Base-by-base conservation (phyloP, 2,888 invertebrate genomes). In the Phalera bucephala region DNA sequence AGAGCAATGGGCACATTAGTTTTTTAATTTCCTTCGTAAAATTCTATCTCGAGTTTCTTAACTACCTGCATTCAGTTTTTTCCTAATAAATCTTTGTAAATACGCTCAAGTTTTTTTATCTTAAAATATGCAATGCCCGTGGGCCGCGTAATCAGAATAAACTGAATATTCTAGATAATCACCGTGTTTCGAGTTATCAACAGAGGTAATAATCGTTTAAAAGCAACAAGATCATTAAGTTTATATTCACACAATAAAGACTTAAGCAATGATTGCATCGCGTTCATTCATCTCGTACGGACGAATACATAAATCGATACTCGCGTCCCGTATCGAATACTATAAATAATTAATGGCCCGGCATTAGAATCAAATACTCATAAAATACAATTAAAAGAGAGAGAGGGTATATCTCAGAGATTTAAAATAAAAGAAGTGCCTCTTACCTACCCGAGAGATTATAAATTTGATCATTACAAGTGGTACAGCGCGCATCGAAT, bases 331-430 rank as follows among this genome's bases (percentile, higher is more conserved):
- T 83, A 87, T 81, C 83, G 87, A 85, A 87, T 84, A 84, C 83
- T 86, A 84, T 87, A 83, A 86, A 88, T 87, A 86, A 88, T 87
- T 87, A 88, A 90, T 88, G 84, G 85, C 70, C 79, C 73, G 62
- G 78, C 78, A 89, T 89, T 88, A 88, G 88, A 90, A 90, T 90
- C 89, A 88, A 88, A 89, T 85, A 84, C 86, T 85, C 88, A 88
- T 88, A 88, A 90, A 90, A 89, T 87, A 90, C 88, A 90, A 89
- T 90, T 87, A 88, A 88, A 87, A 85, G 82, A 72, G 74, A 83
- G 78, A 84, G 80, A 82, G 76, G 75, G 72, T 74, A 80, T 76
- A 82, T 79, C 74, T 81, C 72, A 66, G 62, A 68, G 80, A 78
- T 77, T 71, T 66, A 85, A 86, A 87, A 87, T 80, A 85, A 87